Conservation (phyloP, 2,113 vertebrate genomes). For the Calcarius ornatus region DNA sequence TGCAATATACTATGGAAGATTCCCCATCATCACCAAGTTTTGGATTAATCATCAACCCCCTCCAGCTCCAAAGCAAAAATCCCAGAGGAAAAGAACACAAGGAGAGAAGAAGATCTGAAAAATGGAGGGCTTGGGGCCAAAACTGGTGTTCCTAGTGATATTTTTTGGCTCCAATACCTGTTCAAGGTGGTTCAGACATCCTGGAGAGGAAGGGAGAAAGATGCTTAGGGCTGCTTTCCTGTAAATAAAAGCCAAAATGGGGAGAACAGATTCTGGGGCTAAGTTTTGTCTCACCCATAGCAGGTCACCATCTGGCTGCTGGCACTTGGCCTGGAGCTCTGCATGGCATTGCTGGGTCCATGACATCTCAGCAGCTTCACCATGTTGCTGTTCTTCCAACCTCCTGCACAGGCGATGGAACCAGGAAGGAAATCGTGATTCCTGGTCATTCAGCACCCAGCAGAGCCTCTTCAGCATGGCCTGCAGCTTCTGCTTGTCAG, state of each 20-base stretch:
- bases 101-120: neutral
- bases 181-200: neutral
- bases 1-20: neutral
- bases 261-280: fast-evolving
- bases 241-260: neutral
- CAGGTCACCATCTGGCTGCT: neutral
- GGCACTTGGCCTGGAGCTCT: neutral
- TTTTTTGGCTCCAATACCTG: neutral
- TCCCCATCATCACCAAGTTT: no score
- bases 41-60: neutral
- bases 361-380: neutral
- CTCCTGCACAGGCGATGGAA: fast-evolving
- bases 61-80: neutral
- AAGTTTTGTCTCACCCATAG: neutral
- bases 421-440: fast-evolving
- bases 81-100: neutral
- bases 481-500: neutral
- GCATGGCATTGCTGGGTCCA: neutral
- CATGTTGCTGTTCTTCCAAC: fast-evolving
- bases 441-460: fast-evolving
- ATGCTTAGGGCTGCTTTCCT: neutral
- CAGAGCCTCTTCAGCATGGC: fast-evolving
- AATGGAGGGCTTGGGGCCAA: neutral
- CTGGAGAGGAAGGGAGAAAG: neutral
- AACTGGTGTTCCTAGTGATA: neutral